These are phyloP conservation scores for Stigmatopora argus DNA, from an alignment of 2,113 vertebrate genomes.

Conservation along the genomic window DNA sequence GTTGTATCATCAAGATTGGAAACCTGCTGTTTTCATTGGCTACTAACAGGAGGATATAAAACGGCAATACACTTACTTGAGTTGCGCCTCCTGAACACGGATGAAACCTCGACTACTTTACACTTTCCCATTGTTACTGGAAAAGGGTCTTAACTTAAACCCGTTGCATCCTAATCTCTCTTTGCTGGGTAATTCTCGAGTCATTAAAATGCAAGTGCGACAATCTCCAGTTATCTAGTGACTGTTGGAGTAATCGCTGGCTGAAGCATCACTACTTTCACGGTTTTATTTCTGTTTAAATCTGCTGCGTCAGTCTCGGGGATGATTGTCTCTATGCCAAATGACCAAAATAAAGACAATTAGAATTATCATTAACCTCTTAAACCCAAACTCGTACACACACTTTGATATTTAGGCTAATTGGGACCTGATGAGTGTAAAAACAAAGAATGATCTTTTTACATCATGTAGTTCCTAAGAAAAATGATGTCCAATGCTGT, in stretches of 20 bases:
- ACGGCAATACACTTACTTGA: background rate
- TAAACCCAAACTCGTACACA: no score
- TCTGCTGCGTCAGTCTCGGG: background rate
- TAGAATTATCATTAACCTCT: background rate
- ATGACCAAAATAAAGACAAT: background rate
- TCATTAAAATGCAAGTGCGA: background rate
- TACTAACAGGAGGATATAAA: background rate
- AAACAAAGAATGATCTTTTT: no score
- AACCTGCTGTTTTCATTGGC: background rate
- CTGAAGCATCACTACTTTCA: background rate
- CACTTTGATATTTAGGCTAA: no score
- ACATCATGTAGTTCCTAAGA: no score
- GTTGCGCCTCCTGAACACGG: background rate
- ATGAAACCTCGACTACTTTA: background rate
- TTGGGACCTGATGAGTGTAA: no score
- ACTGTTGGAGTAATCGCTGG: background rate
- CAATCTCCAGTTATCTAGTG: background rate
- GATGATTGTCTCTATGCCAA: background rate
- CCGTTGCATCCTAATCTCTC: background rate
- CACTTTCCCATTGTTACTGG: background rate
- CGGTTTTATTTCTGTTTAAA: background rate
- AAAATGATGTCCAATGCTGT: no score
- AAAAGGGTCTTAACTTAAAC: background rate
- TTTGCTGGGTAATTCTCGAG: background rate
- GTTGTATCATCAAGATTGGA: background rate